Evolutionary conservation across 2,888 invertebrate genomes (phyloP).

Genomic region (Isotomurus palustris): DNA sequence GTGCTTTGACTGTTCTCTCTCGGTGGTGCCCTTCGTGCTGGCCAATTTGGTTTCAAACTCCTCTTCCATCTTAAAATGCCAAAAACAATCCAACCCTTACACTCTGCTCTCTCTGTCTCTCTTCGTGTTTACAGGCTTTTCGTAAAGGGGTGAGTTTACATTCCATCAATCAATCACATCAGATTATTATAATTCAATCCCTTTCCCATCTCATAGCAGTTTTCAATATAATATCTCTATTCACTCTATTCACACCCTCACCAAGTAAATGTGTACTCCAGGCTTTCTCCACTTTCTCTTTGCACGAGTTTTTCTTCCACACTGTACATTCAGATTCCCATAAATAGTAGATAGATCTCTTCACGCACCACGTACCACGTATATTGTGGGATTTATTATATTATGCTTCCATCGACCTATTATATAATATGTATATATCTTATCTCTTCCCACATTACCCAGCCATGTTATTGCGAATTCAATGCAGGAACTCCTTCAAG

Average conservation of each 20-base stretch:
- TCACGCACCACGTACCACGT: too few relatives aligned
- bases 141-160: constrained; percentile 47
- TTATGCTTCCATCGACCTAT: neutral
- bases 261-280: too few relatives aligned
- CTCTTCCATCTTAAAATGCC: constrained; percentile 34
- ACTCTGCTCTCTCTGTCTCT: constrained; percentile 31
- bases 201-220: too few relatives aligned
- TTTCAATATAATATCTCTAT: too few relatives aligned
- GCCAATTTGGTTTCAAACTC: constrained; percentile 46
- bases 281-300: too few relatives aligned
- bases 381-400: too few relatives aligned
- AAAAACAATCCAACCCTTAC: constrained; percentile 16
- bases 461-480: neutral
- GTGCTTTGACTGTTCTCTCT: constrained; percentile 47
- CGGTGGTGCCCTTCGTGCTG: constrained; percentile 47
- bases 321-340: too few relatives aligned
- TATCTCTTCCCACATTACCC: neutral
- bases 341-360: too few relatives aligned
- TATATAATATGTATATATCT: neutral
- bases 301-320: too few relatives aligned
- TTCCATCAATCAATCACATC: constrained; percentile 1
- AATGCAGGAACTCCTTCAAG: too few relatives aligned
- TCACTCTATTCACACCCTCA: too few relatives aligned
- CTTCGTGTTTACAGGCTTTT: constrained; percentile 45
- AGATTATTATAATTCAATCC: neutral